Conservation (phyloP, 2,113 vertebrate genomes). For the Psilopsiagon aurifrons region DNA sequence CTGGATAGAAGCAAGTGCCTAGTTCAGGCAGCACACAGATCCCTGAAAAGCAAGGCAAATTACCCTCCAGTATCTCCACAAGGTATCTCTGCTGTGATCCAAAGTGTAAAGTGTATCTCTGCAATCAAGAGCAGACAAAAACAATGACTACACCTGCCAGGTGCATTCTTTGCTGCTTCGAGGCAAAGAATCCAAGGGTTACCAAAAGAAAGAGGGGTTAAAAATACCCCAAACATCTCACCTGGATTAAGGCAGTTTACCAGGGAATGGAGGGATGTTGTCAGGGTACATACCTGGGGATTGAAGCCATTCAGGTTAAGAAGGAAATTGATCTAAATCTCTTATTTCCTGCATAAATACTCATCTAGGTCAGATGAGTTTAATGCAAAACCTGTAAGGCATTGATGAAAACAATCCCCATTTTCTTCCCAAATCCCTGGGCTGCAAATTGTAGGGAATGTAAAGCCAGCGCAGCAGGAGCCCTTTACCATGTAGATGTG, state of each 20-base stretch:
- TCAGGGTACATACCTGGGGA: not conserved
- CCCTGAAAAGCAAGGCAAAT: not conserved
- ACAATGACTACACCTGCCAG: not conserved
- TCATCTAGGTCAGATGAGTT: slow-evolving; percentile 25
- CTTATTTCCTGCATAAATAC: slow-evolving; percentile 43
- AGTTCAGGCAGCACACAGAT: not conserved
- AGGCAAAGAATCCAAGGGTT: not conserved
- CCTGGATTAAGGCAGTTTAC: not conserved
- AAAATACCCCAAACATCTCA: not conserved
- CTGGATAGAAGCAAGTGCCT: not conserved
- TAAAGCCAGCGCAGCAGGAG: not conserved
- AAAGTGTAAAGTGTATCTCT: not conserved
- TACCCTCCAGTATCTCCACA: not conserved
- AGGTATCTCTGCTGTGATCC: not conserved
- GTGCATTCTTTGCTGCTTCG: not conserved
- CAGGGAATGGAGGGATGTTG: not conserved
- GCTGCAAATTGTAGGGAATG: not conserved
- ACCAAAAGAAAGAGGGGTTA: not conserved
- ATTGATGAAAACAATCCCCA: not conserved
- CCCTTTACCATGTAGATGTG: fast-evolving
- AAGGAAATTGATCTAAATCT: slow-evolving; percentile 34
- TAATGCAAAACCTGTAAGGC: not conserved
- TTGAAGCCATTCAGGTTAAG: slow-evolving; percentile 25
- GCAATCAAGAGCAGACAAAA: not conserved
- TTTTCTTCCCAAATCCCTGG: slow-evolving; percentile 1